phyloP scores from a whole-genome alignment of 2,888 invertebrate species.

The Helleia helle region DNA sequence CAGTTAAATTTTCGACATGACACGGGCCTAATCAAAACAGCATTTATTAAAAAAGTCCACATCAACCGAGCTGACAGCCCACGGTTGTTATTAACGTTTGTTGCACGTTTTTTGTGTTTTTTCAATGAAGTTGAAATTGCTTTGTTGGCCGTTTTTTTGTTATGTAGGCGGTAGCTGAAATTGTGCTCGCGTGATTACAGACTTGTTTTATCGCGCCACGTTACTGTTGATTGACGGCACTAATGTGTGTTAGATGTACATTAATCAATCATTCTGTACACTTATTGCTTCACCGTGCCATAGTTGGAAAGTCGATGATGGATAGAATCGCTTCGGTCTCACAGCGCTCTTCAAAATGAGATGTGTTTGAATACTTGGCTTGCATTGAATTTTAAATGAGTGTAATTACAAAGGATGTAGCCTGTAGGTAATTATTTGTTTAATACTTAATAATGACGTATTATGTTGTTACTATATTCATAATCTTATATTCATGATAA shows the following conservation, averaged over 20 bases:
- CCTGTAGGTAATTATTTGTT: no score
- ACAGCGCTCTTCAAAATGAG: not conserved
- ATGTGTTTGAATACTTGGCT: conserved; percentile 13
- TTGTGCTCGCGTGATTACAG: conserved; percentile 46
- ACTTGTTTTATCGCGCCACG: conserved; percentile 49
- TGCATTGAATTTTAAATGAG: no score
- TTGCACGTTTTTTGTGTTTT: conserved; percentile 38
- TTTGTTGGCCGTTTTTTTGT: conserved; percentile 44
- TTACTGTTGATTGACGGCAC: conserved; percentile 54
- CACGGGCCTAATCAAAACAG: conserved; percentile 76
- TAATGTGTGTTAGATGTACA: conserved; percentile 54
- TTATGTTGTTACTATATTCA: no score
- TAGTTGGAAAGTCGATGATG: conserved; percentile 42
- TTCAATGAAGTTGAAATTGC: conserved; percentile 58
- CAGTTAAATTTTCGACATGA: conserved; percentile 74
- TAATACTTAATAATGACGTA: no score
- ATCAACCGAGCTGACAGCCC: conserved; percentile 69
- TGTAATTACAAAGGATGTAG: no score
- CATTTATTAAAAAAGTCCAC: conserved; percentile 68
- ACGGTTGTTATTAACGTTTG: conserved; percentile 64
- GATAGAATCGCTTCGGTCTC: conserved; percentile 35
- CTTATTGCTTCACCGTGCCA: conserved; percentile 42
- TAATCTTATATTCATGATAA: no score
- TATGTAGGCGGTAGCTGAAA: conserved; percentile 44
- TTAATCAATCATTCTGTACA: conserved; percentile 57